A percentile compares a stretch with the other conserved stretches of the same genome.
These are phyloP conservation scores for Mustela nigripes DNA, from an alignment of 2,113 vertebrate species.

Conservation along the genomic window DNA sequence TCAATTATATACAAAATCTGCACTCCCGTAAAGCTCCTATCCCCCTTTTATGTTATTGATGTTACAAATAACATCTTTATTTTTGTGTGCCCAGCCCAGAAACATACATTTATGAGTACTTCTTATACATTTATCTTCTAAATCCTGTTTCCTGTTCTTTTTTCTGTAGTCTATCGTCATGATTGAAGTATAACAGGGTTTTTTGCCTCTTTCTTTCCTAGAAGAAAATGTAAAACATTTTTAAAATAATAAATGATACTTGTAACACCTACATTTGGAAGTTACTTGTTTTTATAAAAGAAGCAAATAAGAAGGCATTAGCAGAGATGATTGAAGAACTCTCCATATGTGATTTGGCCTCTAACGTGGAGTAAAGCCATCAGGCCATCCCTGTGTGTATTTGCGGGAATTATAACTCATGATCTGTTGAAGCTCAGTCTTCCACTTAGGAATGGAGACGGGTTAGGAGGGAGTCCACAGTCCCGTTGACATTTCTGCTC, in stretches of 20 bases:
- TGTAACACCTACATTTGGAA: not conserved
- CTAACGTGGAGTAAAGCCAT: not conserved
- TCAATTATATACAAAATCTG: not conserved
- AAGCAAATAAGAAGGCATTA: not conserved
- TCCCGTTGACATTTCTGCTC: not conserved
- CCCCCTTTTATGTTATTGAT: not conserved
- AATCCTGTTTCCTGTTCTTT: not conserved
- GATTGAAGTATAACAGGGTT: not conserved
- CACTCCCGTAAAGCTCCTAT: not conserved
- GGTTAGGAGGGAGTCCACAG: not conserved
- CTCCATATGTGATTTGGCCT: not conserved
- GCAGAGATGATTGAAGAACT: not conserved
- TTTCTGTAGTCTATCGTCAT: not conserved
- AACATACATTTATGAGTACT: not conserved
- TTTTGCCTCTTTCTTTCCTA: not conserved
- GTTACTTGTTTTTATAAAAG: not conserved
- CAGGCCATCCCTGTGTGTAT: not conserved
- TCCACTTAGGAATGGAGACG: not conserved
- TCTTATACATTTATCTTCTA: not conserved
- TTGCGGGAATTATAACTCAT: not conserved
- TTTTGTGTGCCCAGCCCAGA: not conserved
- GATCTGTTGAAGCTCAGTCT: not conserved
- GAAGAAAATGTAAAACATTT: not conserved
- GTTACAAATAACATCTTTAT: not conserved
- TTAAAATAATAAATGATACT: not conserved